Percentiles rank a stretch among this genome's conserved stretches.
phyloP scores from a whole-genome alignment of 2,113 vertebrate genomes.

The Bos taurus region ARS-UCD2.0 NC_037347.1:54253001-54253500 shows the following conservation, averaged over 20 bases:
- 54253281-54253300: background rate
- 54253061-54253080: background rate
- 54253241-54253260: background rate
- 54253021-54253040: background rate
- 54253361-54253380: background rate
- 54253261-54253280: background rate
- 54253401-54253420: background rate
- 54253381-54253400: background rate
- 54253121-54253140: background rate
- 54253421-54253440: background rate
- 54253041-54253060: background rate
- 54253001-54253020: background rate
- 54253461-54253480: background rate
- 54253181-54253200: background rate
- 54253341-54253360: background rate
- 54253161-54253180: background rate
- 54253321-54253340: background rate
- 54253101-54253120: background rate
- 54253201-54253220: background rate
- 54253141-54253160: background rate
- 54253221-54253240: too few relatives aligned
- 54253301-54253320: background rate
- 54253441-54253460: background rate
- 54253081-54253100: background rate
- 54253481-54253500: background rate